phyloP scores from a whole-genome alignment of 2,888 invertebrate genomes.

The Cephus runcator region DNA sequence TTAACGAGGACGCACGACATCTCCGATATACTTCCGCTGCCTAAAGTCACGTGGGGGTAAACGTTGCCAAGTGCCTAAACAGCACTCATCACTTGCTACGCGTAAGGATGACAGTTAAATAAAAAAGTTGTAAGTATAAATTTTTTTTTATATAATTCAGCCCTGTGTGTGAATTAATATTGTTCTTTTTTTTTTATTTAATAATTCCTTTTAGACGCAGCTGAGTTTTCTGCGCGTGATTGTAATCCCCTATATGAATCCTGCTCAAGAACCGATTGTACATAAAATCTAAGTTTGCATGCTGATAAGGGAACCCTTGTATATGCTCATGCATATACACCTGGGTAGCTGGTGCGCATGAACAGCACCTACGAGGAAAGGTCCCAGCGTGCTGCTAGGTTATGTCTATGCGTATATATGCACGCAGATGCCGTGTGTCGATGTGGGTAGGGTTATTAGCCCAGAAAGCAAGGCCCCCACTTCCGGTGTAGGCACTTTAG shows the following conservation, averaged over 20 bases:
- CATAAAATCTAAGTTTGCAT: constrained; percentile 57
- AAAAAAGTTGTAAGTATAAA: neutral
- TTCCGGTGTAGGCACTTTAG: constrained; percentile 64
- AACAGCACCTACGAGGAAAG: constrained; percentile 7
- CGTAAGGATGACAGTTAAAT: neutral
- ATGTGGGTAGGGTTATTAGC: constrained; percentile 65
- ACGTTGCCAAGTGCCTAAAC: neutral
- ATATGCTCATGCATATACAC: constrained; percentile 8
- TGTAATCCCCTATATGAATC: constrained; percentile 49
- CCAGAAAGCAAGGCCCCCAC: constrained; percentile 65
- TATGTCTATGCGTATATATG: constrained; percentile 26
- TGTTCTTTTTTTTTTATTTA: neutral
- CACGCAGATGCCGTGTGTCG: constrained; percentile 53
- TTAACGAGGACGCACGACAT: constrained; percentile 7
- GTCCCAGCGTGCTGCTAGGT: neutral
- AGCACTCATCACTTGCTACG: neutral
- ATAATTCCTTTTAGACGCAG: neutral
- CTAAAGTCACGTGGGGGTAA: neutral
- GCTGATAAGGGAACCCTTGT: constrained; percentile 50
- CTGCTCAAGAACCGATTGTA: constrained; percentile 44
- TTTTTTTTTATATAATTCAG: neutral
- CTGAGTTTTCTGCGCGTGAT: constrained; percentile 25
- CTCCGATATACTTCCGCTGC: neutral
- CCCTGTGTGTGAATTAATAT: neutral
- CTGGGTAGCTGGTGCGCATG: constrained; percentile 15